A percentile compares a stretch with the other conserved stretches of the same genome.
Evolutionary conservation across 2,113 vertebrate species (phyloP).

Genomic region (Callorhinus ursinus): DNA sequence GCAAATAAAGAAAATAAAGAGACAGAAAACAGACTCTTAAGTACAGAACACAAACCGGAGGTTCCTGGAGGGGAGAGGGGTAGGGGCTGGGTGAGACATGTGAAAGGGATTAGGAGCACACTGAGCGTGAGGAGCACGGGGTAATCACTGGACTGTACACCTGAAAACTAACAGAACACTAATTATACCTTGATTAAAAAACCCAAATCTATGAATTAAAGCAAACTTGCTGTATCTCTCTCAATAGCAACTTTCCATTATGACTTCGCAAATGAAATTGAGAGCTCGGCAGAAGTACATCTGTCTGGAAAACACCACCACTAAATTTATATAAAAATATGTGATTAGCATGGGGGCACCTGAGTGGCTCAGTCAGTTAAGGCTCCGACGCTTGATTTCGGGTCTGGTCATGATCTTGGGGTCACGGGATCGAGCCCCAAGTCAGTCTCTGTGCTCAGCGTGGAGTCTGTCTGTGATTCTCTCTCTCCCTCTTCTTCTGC

Average conservation of each 20-base stretch:
- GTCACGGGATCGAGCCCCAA: background rate
- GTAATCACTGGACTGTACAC: background rate
- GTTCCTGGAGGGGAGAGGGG: background rate
- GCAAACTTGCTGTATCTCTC: background rate
- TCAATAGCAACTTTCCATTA: background rate
- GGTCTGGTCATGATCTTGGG: background rate
- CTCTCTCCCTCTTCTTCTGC: background rate
- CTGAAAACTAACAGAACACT: background rate
- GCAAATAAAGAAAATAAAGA: background rate
- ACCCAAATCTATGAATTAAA: background rate
- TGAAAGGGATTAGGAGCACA: background rate
- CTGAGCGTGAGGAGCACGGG: background rate
- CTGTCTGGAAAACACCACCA: background rate
- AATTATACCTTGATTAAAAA: background rate
- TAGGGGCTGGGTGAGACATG: background rate
- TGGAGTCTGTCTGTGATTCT: background rate
- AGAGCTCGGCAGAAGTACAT: background rate
- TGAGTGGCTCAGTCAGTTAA: background rate
- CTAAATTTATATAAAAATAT: background rate
- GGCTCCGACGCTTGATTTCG: background rate
- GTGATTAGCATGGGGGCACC: background rate
- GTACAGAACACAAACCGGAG: background rate
- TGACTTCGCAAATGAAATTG: background rate
- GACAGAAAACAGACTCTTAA: background rate
- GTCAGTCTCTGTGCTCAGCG: accelerated